phyloP scores from a whole-genome alignment of 2,888 invertebrate species.

The Andrena minutula region DNA sequence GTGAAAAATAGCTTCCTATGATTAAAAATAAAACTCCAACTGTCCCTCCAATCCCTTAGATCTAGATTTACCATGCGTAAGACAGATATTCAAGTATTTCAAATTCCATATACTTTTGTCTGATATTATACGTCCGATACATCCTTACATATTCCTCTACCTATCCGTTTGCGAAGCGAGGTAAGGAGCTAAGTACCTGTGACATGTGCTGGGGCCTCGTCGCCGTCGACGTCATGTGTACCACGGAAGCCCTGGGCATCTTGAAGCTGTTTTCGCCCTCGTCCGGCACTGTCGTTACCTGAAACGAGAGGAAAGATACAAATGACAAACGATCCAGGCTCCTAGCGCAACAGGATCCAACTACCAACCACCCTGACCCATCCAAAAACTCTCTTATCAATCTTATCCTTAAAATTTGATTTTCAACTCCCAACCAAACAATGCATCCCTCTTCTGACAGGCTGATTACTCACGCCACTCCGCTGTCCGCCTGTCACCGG shows the following conservation, averaged over 20 bases:
- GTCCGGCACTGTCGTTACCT: conserved; percentile 84
- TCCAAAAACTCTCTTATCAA: not conserved
- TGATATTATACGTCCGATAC: no score
- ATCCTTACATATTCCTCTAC: not conserved
- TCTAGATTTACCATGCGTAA: no score
- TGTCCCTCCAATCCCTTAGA: no score
- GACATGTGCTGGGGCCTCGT: conserved; percentile 84
- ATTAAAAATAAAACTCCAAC: no score
- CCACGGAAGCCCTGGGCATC: conserved; percentile 83
- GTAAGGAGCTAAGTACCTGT: conserved; percentile 74
- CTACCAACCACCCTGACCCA: no score
- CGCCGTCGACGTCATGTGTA: conserved; percentile 84
- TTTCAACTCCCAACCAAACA: conserved; percentile 31
- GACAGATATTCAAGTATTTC: no score
- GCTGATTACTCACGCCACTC: conserved; percentile 30
- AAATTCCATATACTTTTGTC: no score
- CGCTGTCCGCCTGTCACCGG: not conserved
- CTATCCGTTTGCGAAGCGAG: not conserved
- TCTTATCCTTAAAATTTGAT: conserved; percentile 33
- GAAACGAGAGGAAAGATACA: conserved; percentile 64
- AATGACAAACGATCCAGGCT: not conserved
- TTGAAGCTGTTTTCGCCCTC: conserved; percentile 82
- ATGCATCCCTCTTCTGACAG: not conserved
- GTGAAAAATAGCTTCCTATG: no score
- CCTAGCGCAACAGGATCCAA: not conserved